Percentiles rank a stretch among this genome's conserved stretches.
Evolutionary conservation across 1,140 invertebrate species (phyloP).

Genomic region (Sinella curviseta): DNA sequence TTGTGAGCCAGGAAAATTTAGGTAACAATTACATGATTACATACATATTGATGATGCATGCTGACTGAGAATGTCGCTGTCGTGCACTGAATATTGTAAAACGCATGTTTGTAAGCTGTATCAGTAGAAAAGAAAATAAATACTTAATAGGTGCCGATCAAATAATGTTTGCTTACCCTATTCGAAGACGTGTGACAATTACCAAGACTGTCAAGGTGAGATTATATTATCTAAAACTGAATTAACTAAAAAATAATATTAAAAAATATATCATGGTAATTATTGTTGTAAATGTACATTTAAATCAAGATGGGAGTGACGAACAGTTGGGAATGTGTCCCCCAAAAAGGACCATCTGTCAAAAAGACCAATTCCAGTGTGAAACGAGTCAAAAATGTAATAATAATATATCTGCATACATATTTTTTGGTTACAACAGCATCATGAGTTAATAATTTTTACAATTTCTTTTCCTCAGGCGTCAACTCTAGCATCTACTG

Average conservation of each 20-base stretch:
- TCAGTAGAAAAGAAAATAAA: slow-evolving; percentile 25
- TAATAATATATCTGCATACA: not conserved
- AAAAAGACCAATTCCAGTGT: not conserved
- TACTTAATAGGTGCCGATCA: slow-evolving; percentile 53
- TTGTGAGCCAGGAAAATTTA: slow-evolving; percentile 54
- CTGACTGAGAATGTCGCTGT: slow-evolving; percentile 17
- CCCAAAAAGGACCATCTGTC: not conserved
- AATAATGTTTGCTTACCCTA: slow-evolving; percentile 58
- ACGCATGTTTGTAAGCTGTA: slow-evolving; percentile 5
- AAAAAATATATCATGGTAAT: no score
- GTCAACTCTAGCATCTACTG: slow-evolving; percentile 56
- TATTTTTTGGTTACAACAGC: not conserved
- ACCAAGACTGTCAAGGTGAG: slow-evolving; percentile 65
- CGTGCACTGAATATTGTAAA: not conserved
- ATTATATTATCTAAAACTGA: not conserved
- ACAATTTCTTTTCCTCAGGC: slow-evolving; percentile 25
- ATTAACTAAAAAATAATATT: no score
- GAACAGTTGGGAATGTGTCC: slow-evolving; percentile 14
- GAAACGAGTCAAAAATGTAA: not conserved
- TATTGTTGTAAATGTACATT: not conserved
- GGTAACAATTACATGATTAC: slow-evolving; percentile 31
- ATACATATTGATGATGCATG: not conserved
- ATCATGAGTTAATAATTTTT: not conserved
- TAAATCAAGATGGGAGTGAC: not conserved
- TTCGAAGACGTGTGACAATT: slow-evolving; percentile 63